A percentile compares a stretch with the other conserved stretches of the same genome.
These are phyloP conservation scores for Neoascia interrupta DNA, from an alignment of 2,888 invertebrate genomes.

Conservation along the genomic window DNA sequence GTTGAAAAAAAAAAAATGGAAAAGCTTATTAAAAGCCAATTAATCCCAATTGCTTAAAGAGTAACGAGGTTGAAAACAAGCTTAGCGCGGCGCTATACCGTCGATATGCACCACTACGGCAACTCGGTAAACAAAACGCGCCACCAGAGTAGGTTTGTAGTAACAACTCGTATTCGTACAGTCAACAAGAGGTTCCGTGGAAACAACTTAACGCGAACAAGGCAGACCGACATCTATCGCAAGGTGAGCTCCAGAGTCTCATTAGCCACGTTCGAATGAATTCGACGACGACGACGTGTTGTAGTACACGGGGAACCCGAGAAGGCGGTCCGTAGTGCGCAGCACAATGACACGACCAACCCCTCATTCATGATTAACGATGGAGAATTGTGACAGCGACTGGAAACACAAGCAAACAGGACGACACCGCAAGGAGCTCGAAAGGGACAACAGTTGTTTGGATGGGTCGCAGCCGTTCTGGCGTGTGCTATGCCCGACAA, in stretches of 20 bases:
- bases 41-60: constrained; percentile 47
- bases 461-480: constrained; percentile 17
- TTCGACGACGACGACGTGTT: no score
- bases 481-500: constrained; percentile 32
- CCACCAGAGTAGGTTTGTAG: neutral
- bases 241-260: constrained; percentile 63
- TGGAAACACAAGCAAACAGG: constrained; percentile 32
- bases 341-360: constrained; percentile 58
- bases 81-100: constrained; percentile 1
- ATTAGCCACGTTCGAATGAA: constrained; percentile 70
- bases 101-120: no score
- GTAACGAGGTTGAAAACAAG: constrained; percentile 6
- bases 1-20: constrained; percentile 34
- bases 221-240: constrained; percentile 72
- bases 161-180: constrained; percentile 17
- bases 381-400: constrained; percentile 43
- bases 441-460: constrained; percentile 34
- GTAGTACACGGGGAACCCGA: constrained; percentile 57
- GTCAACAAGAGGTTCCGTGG: constrained; percentile 36
- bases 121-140: constrained; percentile 41
- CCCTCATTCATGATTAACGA: constrained; percentile 57
- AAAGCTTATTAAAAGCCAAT: constrained; percentile 52
- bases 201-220: constrained; percentile 72
- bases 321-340: constrained; percentile 71
- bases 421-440: neutral